Evolutionary conservation across 2,113 vertebrate genomes (phyloP), one percentile per base, ranked within the genome.

Genomic region (Microcebus ravelobensis): DNA sequence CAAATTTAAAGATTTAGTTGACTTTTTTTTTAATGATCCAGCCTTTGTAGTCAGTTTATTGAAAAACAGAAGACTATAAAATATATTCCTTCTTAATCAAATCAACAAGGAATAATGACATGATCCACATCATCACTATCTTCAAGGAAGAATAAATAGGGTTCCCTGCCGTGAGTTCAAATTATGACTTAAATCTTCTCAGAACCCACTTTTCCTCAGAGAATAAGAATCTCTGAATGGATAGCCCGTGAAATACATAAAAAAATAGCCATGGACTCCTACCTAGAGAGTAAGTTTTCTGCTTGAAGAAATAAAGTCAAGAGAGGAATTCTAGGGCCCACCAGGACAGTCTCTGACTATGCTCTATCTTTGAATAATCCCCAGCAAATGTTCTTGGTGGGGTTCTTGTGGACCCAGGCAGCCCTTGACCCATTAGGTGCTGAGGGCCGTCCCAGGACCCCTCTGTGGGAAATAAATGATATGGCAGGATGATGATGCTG

Each of bases 251-350:
- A 74, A 94, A 82, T 36, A 50, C 13, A 36, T 45, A 39, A 50
- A 90, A 25, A 20, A 93, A 63, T 14, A 48, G n/a, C n/a, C 57
- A 9, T 36, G 36, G 25, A 52, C 5, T 8, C 65, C n/a, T 6
- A 4, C 29, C 36, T 50, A 36, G 21, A 63, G 31, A 34, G 14
- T 76, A 59, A 29, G 15, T 84, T 77, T 90, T 61, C 17, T 74
- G 39, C 84, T 73, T 92, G 80, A 45, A 57, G 81, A 50, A 65
- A 71, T 20, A 76, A 90, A 95, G 31, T 82, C n/a, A 73, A 89
- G 29, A 73, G 25, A 86, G 34, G 18, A 85, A 67, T 74, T 84
- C 50, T 74, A 70, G 57, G n/a, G 18, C 29, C 48, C 34, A 27
- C 0, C 12, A 31, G 65, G 14, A n/a, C 27, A 50, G 2, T 45